A percentile compares a stretch with the other conserved stretches of the same genome.
Evolutionary conservation across 1,140 invertebrate genomes (phyloP).

Genomic region (Notospermus geniculatus): DNA sequence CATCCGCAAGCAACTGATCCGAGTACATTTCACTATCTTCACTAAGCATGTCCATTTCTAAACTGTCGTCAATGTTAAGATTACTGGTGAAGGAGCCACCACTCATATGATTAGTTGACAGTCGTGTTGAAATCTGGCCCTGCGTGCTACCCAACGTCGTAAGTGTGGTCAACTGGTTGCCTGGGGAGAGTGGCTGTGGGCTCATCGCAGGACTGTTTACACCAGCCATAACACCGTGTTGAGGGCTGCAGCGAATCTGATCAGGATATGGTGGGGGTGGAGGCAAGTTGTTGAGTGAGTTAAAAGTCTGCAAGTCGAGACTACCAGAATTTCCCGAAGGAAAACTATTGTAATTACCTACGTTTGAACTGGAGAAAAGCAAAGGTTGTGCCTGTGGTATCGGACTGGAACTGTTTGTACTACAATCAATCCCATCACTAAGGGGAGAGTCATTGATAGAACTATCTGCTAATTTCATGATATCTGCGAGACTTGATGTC

Average conservation of each 20-base stretch:
- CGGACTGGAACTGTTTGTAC: background rate
- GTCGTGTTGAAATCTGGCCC: too few species aligned
- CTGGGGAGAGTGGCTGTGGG: too few species aligned
- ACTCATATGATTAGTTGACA: too few species aligned
- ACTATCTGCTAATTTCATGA: slow-evolving; percentile 31
- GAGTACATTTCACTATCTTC: too few species aligned
- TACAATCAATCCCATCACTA: background rate
- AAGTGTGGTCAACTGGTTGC: too few species aligned
- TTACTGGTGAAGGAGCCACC: too few species aligned
- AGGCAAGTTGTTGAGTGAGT: slow-evolving; percentile 18
- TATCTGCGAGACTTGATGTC: slow-evolving; percentile 39
- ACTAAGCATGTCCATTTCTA: too few species aligned
- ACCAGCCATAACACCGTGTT: background rate
- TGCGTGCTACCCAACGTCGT: too few species aligned
- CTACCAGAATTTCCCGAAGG: too few species aligned
- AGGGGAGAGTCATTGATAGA: background rate
- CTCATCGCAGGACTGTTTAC: background rate
- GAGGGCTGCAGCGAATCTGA: slow-evolving; percentile 9
- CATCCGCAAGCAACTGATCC: too few species aligned
- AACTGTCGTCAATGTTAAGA: too few species aligned
- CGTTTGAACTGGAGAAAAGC: background rate
- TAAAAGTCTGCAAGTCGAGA: background rate
- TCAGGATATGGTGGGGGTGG: slow-evolving; percentile 20
- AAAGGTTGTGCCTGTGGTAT: background rate
- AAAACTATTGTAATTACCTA: too few species aligned